phyloP scores from a whole-genome alignment of 2,888 invertebrate genomes.

The Entomobrya proxima region DNA sequence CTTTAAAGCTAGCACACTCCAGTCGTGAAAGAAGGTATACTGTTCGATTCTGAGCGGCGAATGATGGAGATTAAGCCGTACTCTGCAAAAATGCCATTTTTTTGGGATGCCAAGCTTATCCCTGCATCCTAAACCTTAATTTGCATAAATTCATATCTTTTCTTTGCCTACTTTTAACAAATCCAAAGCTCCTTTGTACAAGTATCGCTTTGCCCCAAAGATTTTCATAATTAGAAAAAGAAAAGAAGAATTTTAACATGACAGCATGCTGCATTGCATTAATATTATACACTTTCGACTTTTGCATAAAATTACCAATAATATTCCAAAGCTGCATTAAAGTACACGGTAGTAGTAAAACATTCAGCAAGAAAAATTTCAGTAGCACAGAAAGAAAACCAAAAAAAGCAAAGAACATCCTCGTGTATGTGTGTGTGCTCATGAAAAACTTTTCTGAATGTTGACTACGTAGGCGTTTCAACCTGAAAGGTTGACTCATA shows the following conservation, averaged over 20 bases:
- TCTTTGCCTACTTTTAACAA: neutral
- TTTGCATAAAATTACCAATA: too few relatives aligned
- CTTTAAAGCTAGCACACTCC: too few relatives aligned
- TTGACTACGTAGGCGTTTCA: slow-evolving; percentile 18
- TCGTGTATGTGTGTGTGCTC: slow-evolving; percentile 48
- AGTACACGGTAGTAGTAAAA: too few relatives aligned
- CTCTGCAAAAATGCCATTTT: too few relatives aligned
- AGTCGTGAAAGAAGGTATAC: too few relatives aligned
- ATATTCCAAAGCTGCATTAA: too few relatives aligned
- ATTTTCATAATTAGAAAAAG: neutral
- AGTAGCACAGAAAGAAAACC: neutral
- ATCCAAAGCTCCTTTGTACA: neutral
- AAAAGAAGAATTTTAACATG: too few relatives aligned
- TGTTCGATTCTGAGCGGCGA: too few relatives aligned
- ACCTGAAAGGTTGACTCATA: neutral
- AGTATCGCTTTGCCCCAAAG: neutral
- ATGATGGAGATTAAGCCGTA: too few relatives aligned
- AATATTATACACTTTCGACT: too few relatives aligned
- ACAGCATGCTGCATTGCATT: too few relatives aligned
- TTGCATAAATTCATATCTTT: neutral
- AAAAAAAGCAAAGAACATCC: slow-evolving; percentile 37
- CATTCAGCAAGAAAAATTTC: neutral
- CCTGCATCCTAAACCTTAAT: neutral
- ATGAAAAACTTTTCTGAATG: slow-evolving; percentile 9
- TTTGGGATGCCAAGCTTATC: neutral